Evolutionary conservation across 1,140 invertebrate genomes (phyloP), one percentile per base, ranked within the genome.

Genomic region (Caenorhabditis briggsae): DNA sequence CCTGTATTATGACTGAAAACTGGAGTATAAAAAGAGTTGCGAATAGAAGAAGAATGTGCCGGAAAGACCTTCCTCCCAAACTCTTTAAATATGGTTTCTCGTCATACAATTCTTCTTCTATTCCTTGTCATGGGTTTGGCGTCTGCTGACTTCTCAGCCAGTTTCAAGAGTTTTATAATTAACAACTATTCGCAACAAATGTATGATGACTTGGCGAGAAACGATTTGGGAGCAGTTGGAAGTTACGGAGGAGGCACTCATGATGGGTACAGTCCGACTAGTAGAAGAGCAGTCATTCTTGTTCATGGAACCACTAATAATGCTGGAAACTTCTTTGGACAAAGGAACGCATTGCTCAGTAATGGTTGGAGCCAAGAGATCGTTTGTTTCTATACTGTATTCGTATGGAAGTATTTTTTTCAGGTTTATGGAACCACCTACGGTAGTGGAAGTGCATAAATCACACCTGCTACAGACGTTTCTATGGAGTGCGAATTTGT

Each of bases 341-440:
- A 84, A 18, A 33, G 85, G 6, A 20, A 33, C 7, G 6, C 12
- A 48, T 89, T 89, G 53, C 25, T 82, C 23, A 16, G n/a, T 16
- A 58, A 86, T 53, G 87, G 83, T 20, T 89, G 88, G 59, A 83
- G 41, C 48, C 25, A 50, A 61, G 9, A 58, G 14, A 64, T 87
- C n/a, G 23, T 89, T n/a, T n/a, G n/a, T n/a, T n/a, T n/a, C n/a
- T n/a, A n/a, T n/a, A n/a, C n/a, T n/a, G n/a, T n/a, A n/a, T n/a
- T n/a, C n/a, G n/a, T n/a, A n/a, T n/a, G n/a, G n/a, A n/a, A n/a
- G n/a, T n/a, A n/a, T n/a, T n/a, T n/a, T n/a, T n/a, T n/a, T n/a
- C n/a, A n/a, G n/a, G n/a, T n/a, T 18, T 89, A 85, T 55, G 88
- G 64, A 25, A 89, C 58, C 14, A 89, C 61, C 64, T 89, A 86